phyloP scores from a whole-genome alignment of 2,888 invertebrate species.

The Ferdinandea cuprea region DNA sequence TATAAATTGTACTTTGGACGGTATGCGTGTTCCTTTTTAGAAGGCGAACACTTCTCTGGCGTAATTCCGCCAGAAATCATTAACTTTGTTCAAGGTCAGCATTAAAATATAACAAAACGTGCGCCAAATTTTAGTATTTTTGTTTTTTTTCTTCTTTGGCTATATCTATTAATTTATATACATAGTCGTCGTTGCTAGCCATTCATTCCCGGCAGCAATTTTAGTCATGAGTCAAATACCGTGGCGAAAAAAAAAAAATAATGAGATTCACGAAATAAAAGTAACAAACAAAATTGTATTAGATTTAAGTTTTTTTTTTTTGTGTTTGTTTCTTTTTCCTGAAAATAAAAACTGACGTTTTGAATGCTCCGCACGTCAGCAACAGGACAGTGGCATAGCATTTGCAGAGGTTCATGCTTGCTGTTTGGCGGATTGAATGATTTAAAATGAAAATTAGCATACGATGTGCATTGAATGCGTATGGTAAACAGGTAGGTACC shows the following conservation, averaged over 20 bases:
- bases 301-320: not conserved
- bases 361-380: conserved; percentile 24
- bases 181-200: not conserved
- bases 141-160: too few relatives aligned
- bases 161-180: conserved; percentile 24
- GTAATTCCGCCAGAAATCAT: conserved; percentile 27
- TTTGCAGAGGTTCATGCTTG: not conserved
- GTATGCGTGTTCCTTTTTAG: conserved; percentile 15
- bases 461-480: conserved; percentile 22
- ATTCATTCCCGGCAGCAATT: too few relatives aligned
- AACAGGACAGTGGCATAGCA: not conserved
- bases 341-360: not conserved
- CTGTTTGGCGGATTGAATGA: not conserved
- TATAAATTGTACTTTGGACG: too few relatives aligned
- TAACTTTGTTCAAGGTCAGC: conserved; percentile 43
- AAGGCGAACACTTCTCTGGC: conserved; percentile 7
- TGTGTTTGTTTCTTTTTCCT: too few relatives aligned
- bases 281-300: not conserved
- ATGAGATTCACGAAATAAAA: conserved; percentile 1
- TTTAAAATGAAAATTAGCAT: conserved; percentile 8
- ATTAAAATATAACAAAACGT: conserved; percentile 22
- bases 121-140: conserved; percentile 2
- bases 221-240: conserved; percentile 26
- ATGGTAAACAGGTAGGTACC: conserved; percentile 26
- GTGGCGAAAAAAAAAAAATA: conserved; percentile 5